A percentile compares a stretch with the other conserved stretches of the same genome.
These are phyloP conservation scores for Drosophila nigrodunni DNA, from an alignment of 1,140 invertebrate genomes.

Conservation along the genomic window DNA sequence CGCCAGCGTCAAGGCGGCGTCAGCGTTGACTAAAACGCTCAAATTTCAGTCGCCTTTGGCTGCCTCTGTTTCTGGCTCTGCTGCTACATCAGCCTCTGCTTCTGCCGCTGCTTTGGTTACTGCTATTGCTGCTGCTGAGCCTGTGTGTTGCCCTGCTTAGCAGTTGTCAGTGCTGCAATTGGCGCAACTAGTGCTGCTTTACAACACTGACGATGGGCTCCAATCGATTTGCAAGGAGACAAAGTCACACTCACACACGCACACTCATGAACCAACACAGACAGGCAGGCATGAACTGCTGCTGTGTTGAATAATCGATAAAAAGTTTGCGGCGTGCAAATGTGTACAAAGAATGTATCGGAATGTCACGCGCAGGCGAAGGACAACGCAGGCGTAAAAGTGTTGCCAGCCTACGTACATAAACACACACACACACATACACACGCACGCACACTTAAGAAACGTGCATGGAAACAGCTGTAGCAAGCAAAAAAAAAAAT, in stretches of 20 bases:
- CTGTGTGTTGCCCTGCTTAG: not conserved
- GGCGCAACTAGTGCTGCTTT: slow-evolving; percentile 58
- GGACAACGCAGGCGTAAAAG: slow-evolving; percentile 70
- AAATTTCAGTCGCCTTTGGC: slow-evolving; percentile 37
- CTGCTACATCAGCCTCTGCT: too few species aligned
- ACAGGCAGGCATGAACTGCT: not conserved
- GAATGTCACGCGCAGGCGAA: slow-evolving; percentile 79
- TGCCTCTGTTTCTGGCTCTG: not conserved
- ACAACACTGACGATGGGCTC: slow-evolving; percentile 33
- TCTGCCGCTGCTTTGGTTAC: not conserved
- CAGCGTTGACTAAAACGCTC: slow-evolving; percentile 39
- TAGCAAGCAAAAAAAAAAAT: slow-evolving; percentile 13
- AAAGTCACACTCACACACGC: slow-evolving; percentile 13
- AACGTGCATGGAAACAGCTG: slow-evolving; percentile 58
- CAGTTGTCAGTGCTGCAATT: slow-evolving; percentile 45
- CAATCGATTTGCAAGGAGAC: slow-evolving; percentile 41
- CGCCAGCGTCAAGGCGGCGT: slow-evolving; percentile 49
- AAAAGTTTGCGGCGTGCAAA: slow-evolving; percentile 60
- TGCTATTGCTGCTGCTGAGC: slow-evolving; percentile 1
- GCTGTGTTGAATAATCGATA: slow-evolving; percentile 69
- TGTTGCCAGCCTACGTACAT: slow-evolving; percentile 59
- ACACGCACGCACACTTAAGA: slow-evolving; percentile 4
- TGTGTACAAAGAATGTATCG: slow-evolving; percentile 73
- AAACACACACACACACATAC: slow-evolving; percentile 7
- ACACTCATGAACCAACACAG: not conserved